Percentiles rank a stretch among this genome's conserved stretches.
Conservation (phyloP, 2,797 vertebrate genomes). For the Acipenser transmontanus region DNA sequence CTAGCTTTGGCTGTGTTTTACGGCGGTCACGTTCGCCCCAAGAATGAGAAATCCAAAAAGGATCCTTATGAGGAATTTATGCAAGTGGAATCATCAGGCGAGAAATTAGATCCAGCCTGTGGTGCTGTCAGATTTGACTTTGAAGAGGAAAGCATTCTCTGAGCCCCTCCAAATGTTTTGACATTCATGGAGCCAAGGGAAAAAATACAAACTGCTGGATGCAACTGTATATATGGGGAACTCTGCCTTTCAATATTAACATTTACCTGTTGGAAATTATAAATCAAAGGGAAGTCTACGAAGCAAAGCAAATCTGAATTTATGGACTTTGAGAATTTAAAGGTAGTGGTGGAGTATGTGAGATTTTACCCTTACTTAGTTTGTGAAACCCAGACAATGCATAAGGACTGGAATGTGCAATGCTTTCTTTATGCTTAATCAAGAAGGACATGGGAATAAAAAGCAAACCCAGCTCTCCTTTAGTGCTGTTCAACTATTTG, state of each 20-base stretch:
- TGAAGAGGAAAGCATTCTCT: conserved; percentile 79
- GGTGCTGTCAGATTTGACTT: conserved; percentile 67
- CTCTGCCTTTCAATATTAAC: background rate
- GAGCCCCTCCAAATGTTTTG: conserved; percentile 53
- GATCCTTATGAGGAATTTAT: conserved; percentile 74
- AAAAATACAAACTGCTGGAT: background rate
- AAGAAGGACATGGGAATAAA: too few relatives aligned
- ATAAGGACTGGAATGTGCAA: too few relatives aligned
- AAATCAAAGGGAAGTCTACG: background rate
- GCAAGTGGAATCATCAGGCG: conserved; percentile 41
- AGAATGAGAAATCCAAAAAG: conserved; percentile 67
- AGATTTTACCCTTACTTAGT: too few relatives aligned
- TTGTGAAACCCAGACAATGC: too few relatives aligned
- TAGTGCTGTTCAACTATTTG: too few relatives aligned
- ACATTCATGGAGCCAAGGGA: conserved; percentile 51
- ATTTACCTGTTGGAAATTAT: conserved; percentile 1
- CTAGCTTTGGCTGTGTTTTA: conserved; percentile 76
- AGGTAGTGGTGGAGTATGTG: too few relatives aligned
- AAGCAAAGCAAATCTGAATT: too few relatives aligned
- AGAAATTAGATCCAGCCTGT: conserved; percentile 61
- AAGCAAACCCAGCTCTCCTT: too few relatives aligned
- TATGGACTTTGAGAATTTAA: too few relatives aligned
- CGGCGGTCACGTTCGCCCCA: conserved; percentile 62
- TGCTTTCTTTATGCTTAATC: too few relatives aligned
- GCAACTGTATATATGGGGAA: background rate